Evolutionary conservation across 2,888 invertebrate genomes (phyloP), one percentile per base, ranked within the genome.

Genomic region (Trisateles emortualis): DNA sequence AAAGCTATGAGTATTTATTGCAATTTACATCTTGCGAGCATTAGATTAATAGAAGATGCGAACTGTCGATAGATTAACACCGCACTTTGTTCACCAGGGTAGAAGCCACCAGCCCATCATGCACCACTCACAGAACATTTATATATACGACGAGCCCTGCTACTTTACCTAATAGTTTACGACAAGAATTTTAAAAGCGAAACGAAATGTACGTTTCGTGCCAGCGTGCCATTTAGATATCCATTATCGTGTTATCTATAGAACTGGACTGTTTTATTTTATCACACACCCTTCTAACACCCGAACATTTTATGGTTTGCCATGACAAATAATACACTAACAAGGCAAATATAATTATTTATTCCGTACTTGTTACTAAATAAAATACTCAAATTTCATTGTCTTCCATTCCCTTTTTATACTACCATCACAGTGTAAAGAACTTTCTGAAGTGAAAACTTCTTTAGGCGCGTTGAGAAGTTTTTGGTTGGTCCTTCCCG

Each of bases 1-100:
- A 69, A 69, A 68, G 69, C 68, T 70, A 68, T 68, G 68, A 65
- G 72, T 78, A 80, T 79, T 81, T 75, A 79, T 74, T 66, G 69
- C 68, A 69, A 72, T 79, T 78, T 77, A 77, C 70, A 71, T 68
- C 59, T n/a, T 65, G 50, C 16, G 43, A 52, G 30, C 48, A 57
- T 67, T 59, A 60, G 59, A 72, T 60, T 71, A 64, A 59, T 64
- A 68, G 59, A 65, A 63, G 64, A 68, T 58, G 68, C 65, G 57
- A 63, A 64, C 58, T 50, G 64, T 56, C 47, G 32, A 35, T 17
- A 50, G 36, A 55, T 55, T 58, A 66, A 39, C 45, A n/a, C n/a
- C n/a, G n/a, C n/a, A n/a, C n/a, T n/a, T 52, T n/a, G n/a, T n/a
- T n/a, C n/a, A n/a, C n/a, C n/a, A n/a, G n/a, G n/a, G n/a, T 5